Percentiles rank a stretch among this genome's conserved stretches.
These are phyloP conservation scores for Melanotaenia boesemani DNA, from an alignment of 2,797 vertebrate genomes.

Conservation along the genomic window DNA sequence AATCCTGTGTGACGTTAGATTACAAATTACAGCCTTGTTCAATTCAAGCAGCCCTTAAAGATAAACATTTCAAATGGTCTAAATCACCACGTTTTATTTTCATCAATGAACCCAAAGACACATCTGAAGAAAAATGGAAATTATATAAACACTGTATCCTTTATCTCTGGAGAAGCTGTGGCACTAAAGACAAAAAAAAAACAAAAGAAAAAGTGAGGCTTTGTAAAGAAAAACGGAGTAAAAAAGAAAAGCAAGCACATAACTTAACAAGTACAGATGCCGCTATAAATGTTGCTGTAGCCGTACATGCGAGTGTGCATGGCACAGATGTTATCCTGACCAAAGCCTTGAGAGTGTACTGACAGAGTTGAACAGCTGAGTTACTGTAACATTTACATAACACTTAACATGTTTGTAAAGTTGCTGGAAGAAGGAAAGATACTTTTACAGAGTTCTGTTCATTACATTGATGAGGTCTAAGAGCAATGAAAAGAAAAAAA, in stretches of 20 bases:
- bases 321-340: slow-evolving; percentile 25
- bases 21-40: slow-evolving; percentile 6
- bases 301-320: slow-evolving; percentile 3
- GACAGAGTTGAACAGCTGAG: slow-evolving; percentile 44
- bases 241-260: slow-evolving; percentile 13
- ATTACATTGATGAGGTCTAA: slow-evolving; percentile 19
- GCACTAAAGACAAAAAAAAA: background rate
- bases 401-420: slow-evolving; percentile 42
- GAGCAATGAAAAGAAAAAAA: background rate
- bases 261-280: slow-evolving; percentile 25
- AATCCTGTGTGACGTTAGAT: background rate
- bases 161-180: background rate
- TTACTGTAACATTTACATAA: slow-evolving; percentile 51
- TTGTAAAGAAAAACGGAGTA: slow-evolving; percentile 2
- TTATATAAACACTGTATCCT: background rate
- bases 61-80: slow-evolving; percentile 38
- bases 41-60: slow-evolving; percentile 48
- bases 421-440: slow-evolving; percentile 6
- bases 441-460: slow-evolving; percentile 35
- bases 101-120: slow-evolving; percentile 26
- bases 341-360: slow-evolving; percentile 36
- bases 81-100: background rate
- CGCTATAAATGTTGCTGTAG: slow-evolving; percentile 14
- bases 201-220: background rate
- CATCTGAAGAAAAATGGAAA: slow-evolving; percentile 11